A percentile compares a stretch with the other conserved stretches of the same genome.
phyloP scores from a whole-genome alignment of 1,140 invertebrate species.

The Hylyphantes graminicola region DNA sequence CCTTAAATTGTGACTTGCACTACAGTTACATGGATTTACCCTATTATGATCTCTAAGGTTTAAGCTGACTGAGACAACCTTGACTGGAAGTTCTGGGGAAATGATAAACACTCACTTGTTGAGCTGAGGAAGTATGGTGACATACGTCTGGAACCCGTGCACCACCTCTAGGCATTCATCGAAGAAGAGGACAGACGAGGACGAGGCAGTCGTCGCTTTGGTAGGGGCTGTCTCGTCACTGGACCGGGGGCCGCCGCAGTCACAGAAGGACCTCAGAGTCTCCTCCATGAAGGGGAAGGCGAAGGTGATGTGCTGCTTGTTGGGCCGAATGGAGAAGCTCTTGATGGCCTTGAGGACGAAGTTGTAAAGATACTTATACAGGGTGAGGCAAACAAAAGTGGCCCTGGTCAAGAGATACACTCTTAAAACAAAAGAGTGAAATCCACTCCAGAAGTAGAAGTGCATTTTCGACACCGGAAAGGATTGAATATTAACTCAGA shows the following conservation, averaged over 20 bases:
- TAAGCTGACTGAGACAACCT: too few relatives aligned
- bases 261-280: conserved; percentile 59
- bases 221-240: background rate
- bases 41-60: background rate
- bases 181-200: conserved; percentile 61
- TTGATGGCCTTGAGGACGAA: conserved; percentile 61
- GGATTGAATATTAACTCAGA: too few relatives aligned
- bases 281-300: conserved; percentile 64
- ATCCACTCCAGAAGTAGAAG: too few relatives aligned
- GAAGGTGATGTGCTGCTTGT: conserved; percentile 63
- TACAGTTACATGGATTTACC: too few relatives aligned
- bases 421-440: too few relatives aligned
- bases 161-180: conserved; percentile 63
- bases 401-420: too few relatives aligned
- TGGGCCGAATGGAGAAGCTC: conserved; percentile 63
- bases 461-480: too few relatives aligned
- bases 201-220: background rate
- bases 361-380: background rate
- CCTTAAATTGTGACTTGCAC: too few relatives aligned
- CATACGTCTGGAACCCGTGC: conserved; percentile 63
- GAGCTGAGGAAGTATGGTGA: conserved; percentile 61
- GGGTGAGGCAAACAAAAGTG: too few relatives aligned
- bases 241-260: background rate
- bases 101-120: conserved; percentile 59
- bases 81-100: too few relatives aligned